Conservation (phyloP, 2,113 vertebrate species). For the Anarhynchus alexandrinus region DNA sequence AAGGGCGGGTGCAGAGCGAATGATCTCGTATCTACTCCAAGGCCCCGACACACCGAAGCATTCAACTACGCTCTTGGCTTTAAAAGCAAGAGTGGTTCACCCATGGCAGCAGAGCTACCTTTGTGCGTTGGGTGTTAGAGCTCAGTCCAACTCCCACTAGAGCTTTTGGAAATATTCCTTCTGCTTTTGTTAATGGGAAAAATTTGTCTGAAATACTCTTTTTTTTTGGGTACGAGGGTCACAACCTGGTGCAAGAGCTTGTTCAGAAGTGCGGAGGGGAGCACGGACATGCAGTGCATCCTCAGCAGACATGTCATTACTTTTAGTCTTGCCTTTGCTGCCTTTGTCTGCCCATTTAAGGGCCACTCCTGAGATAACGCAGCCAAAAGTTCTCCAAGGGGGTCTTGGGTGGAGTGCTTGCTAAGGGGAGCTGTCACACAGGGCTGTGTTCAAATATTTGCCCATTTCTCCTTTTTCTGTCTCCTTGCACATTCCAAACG, state of each 20-base stretch:
- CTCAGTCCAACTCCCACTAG: neutral
- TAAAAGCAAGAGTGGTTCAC: neutral
- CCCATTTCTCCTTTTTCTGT: neutral
- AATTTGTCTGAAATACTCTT: neutral
- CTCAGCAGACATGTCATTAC: neutral
- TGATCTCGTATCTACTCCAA: rapidly evolving
- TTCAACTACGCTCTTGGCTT: neutral
- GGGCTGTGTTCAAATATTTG: neutral
- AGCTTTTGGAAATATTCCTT: neutral
- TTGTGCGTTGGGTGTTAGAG: neutral
- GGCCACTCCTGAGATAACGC: neutral
- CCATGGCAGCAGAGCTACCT: neutral
- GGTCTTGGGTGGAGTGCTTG: neutral
- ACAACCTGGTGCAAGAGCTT: rapidly evolving
- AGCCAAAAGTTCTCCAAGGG: neutral
- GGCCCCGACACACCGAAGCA: neutral
- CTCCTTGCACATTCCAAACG: neutral
- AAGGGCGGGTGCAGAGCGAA: neutral
- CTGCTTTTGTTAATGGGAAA: rapidly evolving
- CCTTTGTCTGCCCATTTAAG: neutral
- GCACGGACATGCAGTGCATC: rapidly evolving
- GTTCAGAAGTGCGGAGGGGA: neutral
- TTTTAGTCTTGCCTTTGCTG: neutral
- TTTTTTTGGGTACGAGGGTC: neutral
- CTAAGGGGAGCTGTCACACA: neutral